These are phyloP conservation scores for Hystrix brachyura DNA, from an alignment of 2,113 vertebrate species.

Conservation along the genomic window DNA sequence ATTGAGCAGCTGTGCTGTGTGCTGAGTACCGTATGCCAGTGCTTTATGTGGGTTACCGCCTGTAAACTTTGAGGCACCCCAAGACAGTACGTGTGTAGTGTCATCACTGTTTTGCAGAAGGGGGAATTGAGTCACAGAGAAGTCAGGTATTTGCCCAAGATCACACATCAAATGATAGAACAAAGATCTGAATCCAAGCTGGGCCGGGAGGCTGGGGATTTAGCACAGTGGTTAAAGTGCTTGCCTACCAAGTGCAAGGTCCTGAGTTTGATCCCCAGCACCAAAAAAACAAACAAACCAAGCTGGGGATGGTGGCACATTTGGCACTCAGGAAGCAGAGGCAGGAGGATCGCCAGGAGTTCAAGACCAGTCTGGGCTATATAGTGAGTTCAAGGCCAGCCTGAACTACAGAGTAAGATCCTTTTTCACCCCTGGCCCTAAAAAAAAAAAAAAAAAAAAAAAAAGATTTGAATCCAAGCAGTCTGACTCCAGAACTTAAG, in stretches of 20 bases:
- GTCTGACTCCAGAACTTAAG: neutral
- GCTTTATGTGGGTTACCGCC: neutral
- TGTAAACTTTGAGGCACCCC: neutral
- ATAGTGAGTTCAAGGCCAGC: neutral
- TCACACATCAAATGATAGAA: slow-evolving; percentile 7
- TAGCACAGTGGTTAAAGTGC: too few relatives aligned
- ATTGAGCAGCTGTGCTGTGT: neutral
- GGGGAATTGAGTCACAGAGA: slow-evolving; percentile 4
- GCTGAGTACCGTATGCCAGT: neutral
- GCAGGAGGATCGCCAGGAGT: neutral
- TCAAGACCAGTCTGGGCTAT: neutral
- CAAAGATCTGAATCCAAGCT: slow-evolving; percentile 39
- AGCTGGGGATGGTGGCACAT: neutral
- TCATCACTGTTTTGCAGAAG: neutral
- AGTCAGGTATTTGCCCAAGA: neutral
- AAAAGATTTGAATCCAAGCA: neutral
- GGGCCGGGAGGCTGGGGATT: too few relatives aligned
- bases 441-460: neutral
- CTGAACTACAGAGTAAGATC: neutral
- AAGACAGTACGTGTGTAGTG: neutral
- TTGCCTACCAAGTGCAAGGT: too few relatives aligned
- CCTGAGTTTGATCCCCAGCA: too few relatives aligned
- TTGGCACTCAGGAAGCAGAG: neutral
- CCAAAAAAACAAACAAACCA: neutral
- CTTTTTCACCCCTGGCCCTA: neutral